A percentile compares a stretch with the other conserved stretches of the same genome.
Conservation (phyloP, 2,797 vertebrate genomes). For the Diglossa cyanea region DNA sequence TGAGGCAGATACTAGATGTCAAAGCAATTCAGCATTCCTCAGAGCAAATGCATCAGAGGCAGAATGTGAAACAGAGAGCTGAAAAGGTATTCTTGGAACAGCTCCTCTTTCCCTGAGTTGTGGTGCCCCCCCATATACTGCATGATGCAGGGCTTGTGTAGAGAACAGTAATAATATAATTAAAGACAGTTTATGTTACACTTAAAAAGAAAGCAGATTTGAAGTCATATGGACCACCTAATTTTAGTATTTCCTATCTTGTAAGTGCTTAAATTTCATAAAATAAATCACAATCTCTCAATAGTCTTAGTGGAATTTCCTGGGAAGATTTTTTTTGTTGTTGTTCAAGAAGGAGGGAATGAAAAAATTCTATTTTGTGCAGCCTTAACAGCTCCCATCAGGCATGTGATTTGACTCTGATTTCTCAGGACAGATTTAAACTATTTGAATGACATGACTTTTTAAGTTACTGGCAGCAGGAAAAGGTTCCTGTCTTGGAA, state of each 20-base stretch:
- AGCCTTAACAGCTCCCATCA: slow-evolving; percentile 16
- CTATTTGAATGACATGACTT: slow-evolving; percentile 47
- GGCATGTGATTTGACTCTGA: slow-evolving; percentile 47
- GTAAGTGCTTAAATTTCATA: slow-evolving; percentile 1
- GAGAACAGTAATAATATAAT: not conserved
- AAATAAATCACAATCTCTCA: slow-evolving; percentile 9
- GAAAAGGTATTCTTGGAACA: not conserved
- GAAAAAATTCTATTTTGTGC: slow-evolving; percentile 8
- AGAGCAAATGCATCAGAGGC: not conserved
- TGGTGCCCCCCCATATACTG: not conserved
- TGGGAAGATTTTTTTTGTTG: not conserved
- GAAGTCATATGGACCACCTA: slow-evolving; percentile 2
- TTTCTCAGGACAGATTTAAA: slow-evolving; percentile 55
- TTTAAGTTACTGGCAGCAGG: slow-evolving; percentile 48
- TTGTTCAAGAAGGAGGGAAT: not conserved
- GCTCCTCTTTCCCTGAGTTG: not conserved
- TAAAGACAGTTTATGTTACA: not conserved
- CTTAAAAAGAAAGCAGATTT: slow-evolving; percentile 27
- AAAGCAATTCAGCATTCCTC: not conserved
- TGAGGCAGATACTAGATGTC: not conserved
- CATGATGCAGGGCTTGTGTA: not conserved
- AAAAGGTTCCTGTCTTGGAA: slow-evolving; percentile 53
- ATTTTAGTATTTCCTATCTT: slow-evolving; percentile 37
- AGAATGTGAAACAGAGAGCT: not conserved
- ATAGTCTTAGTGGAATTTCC: not conserved